Conservation (phyloP, 1,140 invertebrate genomes). For the Drosophila subpulchrella region DNA sequence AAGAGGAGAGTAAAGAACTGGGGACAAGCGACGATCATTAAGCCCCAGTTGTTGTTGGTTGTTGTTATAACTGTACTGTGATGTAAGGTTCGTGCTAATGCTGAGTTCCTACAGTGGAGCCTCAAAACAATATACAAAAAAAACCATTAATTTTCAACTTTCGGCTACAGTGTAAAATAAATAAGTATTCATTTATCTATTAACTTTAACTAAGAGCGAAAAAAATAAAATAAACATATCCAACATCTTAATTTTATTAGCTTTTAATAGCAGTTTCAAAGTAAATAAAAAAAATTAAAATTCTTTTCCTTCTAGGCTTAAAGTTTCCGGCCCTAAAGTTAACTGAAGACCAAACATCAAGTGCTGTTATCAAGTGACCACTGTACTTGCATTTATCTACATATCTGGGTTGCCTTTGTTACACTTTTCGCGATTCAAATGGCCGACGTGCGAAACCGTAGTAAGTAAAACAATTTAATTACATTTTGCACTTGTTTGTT, state of each 20-base stretch:
- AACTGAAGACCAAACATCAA: too few species aligned
- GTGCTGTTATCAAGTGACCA: background rate
- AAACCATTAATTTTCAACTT: too few species aligned
- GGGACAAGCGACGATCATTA: conserved; percentile 40
- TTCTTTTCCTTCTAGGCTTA: background rate
- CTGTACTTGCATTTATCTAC: conserved; percentile 8
- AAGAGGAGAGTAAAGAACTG: conserved; percentile 7
- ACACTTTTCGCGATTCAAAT: conserved; percentile 49
- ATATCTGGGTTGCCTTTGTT: conserved; percentile 49
- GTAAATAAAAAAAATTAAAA: background rate
- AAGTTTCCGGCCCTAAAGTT: background rate
- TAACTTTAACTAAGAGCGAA: too few species aligned
- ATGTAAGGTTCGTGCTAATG: conserved; percentile 36
- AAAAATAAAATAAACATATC: too few species aligned
- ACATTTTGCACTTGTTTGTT: conserved; percentile 68
- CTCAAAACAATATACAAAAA: background rate
- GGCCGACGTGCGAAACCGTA: conserved; percentile 68
- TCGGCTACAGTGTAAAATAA: too few species aligned
- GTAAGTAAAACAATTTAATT: conserved; percentile 81
- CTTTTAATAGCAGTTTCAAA: too few species aligned
- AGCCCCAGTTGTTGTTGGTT: conserved; percentile 12
- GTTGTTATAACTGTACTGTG: conserved; percentile 45
- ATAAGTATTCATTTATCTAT: too few species aligned
- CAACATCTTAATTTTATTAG: too few species aligned
- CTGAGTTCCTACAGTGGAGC: conserved; percentile 6